Base-by-base conservation (phyloP, 2,888 invertebrate genomes). In the Alitta virens region DNA sequence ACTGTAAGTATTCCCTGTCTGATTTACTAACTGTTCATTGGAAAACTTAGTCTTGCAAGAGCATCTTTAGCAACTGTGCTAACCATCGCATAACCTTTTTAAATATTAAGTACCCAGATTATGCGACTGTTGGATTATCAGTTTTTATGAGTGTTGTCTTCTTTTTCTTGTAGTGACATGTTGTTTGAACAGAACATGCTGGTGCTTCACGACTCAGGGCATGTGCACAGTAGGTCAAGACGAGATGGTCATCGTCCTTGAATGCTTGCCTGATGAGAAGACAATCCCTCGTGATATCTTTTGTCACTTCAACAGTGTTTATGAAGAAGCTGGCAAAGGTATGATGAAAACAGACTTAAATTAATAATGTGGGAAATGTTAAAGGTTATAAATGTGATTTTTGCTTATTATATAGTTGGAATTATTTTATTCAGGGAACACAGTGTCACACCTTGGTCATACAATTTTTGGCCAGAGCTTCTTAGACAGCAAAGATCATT, bases 181-280 rank as follows among this genome's bases (percentile, higher is more conserved):
- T 68, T 81, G 81, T 72, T 75, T 80, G 52, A 76, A 76, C 58
- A 71, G 75, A 3, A 66, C 68, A 27, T 78, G 78, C 64, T 91
- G 92, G 87, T 90, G 90, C 78, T 88, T 91, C 72, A 87, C 89
- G 24, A 90, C 91, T 0, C 85, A 86, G 69, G 92, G 92, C 16
- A 84, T 92, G 79, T 88, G 88, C 63, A 88, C 88, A 63, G 91
- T 91, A 21, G 91, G 91, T 1, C 92, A 91, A 77, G 91, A 92
- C 76, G 92, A 92, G 83, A 84, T 93, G 23, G 86, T 91, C 52
- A 86, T 91, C 62, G 78, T 92, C 43, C 81, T 92, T 24, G 91
- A 91, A 79, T 76, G 78, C 62, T 83, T 87, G 38, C 84, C 86
- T 59, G 88, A 89, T 73, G 84, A 84, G 56, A 81, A 79, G 52